Base-by-base conservation (phyloP, 1,140 invertebrate genomes). In the Dendroctonus ponderosae region DNA sequence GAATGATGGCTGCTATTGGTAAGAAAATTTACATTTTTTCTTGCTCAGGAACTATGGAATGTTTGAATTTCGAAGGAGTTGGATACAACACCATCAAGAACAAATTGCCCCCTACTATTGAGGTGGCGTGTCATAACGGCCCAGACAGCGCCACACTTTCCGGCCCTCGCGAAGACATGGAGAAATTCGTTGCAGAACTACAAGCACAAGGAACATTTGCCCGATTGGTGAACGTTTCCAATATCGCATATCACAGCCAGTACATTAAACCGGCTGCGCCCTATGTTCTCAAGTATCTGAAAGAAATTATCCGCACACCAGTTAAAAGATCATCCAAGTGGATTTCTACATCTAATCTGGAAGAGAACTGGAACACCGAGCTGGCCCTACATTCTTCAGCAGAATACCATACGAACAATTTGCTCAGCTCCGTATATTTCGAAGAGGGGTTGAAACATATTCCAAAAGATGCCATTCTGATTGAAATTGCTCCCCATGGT, bases 381-480 rank as follows among this genome's bases (percentile, higher is more conserved):
- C 77, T 85, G 5, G 87, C 89, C 2, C 82, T 85, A 61, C 75
- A 85, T 8, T 94, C 89, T 0, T 96, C 93, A 0, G 89, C 94
- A 5, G 91, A 94, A 71, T 98, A 98, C 76, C 92, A 95, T 74
- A 94, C 94, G 0, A 96, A 97, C 76, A 98, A 97, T 78, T 80
- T 97, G 6, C 78, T 95, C 48, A 88, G 79, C 70, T 87, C 91
- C 14, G 94, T 97, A 0, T 79, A 94, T 0, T 97, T 97, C 74
- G 89, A 95, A 73, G 92, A 96, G 78, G 89, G 89, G 0, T 80
- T 91, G 1, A 80, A 83, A 7, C 80, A 90, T 53, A 86, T 97
- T 37, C 93, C 92, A 0, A 80, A 82, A 48, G 89, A 95, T 77
- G 89, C 93, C 0, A 81, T 96, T 56, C 85, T 88, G 0, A 90